Evolutionary conservation across 2,797 vertebrate genomes (phyloP).

Genomic region (Sebastes nivosus): DNA sequence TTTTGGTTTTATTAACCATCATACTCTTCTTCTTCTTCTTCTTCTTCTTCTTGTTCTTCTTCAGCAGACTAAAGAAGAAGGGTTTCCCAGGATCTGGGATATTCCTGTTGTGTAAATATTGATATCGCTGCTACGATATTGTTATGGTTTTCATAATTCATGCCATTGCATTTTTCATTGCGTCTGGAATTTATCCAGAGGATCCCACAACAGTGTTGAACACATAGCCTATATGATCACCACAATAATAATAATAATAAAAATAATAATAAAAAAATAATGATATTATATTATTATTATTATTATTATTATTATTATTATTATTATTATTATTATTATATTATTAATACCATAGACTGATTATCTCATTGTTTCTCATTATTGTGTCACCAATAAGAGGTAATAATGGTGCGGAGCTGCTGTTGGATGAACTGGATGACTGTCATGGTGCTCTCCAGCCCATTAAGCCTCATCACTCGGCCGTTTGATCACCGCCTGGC

Average conservation of each 20-base stretch:
- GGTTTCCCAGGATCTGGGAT: conserved; percentile 55
- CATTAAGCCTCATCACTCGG: conserved; percentile 68
- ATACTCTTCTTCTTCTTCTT: background rate
- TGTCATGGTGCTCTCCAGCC: conserved; percentile 24
- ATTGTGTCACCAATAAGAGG: background rate
- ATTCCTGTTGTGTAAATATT: conserved; percentile 71
- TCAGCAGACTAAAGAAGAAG: background rate
- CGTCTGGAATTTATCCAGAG: conserved; percentile 33
- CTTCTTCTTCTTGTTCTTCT: background rate
- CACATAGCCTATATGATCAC: background rate
- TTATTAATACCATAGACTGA: background rate
- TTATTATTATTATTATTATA: too few species aligned
- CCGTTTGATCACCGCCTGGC: conserved; percentile 74
- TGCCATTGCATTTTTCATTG: conserved; percentile 71
- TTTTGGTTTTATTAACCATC: background rate
- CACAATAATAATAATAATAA: background rate
- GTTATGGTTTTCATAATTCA: conserved; percentile 75
- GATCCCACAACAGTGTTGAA: conserved; percentile 20
- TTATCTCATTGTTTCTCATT: background rate
- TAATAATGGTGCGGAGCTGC: background rate
- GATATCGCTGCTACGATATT: conserved; percentile 69
- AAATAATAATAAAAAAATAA: too few species aligned
- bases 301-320: too few species aligned
- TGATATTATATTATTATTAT: too few species aligned
- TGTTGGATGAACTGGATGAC: background rate